Evolutionary conservation across 2,797 vertebrate genomes (phyloP).

Genomic region (Lagocephalus sceleratus): DNA sequence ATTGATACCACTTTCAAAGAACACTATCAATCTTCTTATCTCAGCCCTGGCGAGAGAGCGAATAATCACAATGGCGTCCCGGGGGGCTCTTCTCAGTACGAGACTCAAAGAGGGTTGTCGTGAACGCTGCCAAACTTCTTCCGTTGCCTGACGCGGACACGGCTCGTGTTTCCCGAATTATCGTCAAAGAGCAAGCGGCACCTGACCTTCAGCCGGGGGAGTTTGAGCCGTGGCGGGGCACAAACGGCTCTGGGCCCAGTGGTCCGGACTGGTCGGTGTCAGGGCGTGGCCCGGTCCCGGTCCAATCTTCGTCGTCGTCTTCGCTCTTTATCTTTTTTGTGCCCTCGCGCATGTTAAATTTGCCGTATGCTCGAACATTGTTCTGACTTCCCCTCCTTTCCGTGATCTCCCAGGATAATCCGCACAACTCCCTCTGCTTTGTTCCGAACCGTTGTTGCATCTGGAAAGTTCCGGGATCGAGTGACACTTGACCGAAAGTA

Average conservation of each 20-base stretch:
- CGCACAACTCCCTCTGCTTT: constrained; percentile 20
- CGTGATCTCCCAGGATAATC: constrained; percentile 16
- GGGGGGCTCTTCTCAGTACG: neutral
- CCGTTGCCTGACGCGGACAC: too few species aligned
- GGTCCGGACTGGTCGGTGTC: too few species aligned
- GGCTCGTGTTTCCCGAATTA: too few species aligned
- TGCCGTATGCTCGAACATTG: constrained; percentile 2
- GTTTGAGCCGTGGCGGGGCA: too few species aligned
- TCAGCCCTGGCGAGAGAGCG: neutral
- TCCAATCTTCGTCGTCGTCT: constrained; percentile 1
- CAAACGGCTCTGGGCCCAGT: too few species aligned
- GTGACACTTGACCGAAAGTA: constrained; percentile 25
- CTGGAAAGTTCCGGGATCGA: constrained; percentile 49
- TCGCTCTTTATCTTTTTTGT: constrained; percentile 27
- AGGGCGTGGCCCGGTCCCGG: too few species aligned
- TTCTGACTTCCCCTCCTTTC: constrained; percentile 13
- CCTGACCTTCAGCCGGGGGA: too few species aligned
- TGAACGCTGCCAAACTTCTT: too few species aligned
- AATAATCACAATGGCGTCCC: neutral
- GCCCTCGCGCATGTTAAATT: constrained; percentile 16
- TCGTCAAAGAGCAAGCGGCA: too few species aligned
- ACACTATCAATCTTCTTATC: neutral
- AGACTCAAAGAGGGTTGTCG: constrained; percentile 20
- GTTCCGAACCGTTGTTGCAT: constrained; percentile 41
- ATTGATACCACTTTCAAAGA: neutral